Percentiles rank a stretch among this genome's conserved stretches.
Evolutionary conservation across 2,797 vertebrate genomes (phyloP).

Genomic region (Lacerta bilineata): DNA sequence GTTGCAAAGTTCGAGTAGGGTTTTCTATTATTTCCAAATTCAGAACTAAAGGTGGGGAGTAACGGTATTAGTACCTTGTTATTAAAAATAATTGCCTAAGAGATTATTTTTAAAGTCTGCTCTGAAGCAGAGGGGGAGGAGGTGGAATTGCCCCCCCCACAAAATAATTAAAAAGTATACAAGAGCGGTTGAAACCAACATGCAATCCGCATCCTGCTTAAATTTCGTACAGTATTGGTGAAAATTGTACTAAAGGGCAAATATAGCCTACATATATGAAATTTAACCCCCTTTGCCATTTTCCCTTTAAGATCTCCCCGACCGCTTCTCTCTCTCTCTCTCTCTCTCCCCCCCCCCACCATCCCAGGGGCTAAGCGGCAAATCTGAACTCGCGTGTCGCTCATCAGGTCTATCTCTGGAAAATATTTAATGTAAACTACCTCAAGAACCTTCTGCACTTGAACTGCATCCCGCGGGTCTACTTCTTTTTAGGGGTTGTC

Average conservation of each 20-base stretch:
- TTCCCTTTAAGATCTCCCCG: not conserved
- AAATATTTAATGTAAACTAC: constrained; percentile 3
- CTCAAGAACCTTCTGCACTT: not conserved
- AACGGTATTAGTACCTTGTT: not conserved
- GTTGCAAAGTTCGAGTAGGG: not conserved
- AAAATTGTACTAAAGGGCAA: too few relatives aligned
- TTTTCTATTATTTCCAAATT: not conserved
- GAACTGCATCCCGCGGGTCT: not conserved
- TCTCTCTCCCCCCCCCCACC: not conserved
- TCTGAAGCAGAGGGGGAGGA: not conserved
- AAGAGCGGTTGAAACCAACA: too few relatives aligned
- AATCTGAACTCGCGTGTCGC: constrained; percentile 50
- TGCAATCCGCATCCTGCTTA: too few relatives aligned
- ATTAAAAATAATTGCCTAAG: not conserved
- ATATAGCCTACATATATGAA: too few relatives aligned
- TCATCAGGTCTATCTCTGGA: constrained; percentile 35
- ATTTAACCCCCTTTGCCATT: too few relatives aligned
- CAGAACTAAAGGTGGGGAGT: too few relatives aligned
- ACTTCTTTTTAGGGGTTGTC: not conserved
- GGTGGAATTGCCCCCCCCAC: not conserved
- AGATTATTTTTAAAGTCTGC: not conserved
- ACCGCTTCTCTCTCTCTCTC: too few relatives aligned
- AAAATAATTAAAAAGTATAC: not conserved
- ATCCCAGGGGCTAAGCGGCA: constrained; percentile 43
- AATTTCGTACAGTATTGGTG: too few relatives aligned